Conservation (phyloP, 2,113 vertebrate genomes). For the Sula dactylatra region DNA sequence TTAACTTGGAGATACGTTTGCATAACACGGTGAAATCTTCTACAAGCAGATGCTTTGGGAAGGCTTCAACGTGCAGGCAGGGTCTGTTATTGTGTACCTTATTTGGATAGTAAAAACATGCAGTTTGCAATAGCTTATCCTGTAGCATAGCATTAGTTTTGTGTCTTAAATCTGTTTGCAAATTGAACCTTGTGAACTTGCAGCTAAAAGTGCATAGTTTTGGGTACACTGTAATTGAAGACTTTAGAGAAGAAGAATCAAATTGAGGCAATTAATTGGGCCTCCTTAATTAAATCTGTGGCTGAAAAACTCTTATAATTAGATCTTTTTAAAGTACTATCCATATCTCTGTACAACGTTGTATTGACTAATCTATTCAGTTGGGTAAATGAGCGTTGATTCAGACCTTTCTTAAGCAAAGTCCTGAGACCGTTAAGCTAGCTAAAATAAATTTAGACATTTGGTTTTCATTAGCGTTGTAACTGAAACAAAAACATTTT, state of each 20-base stretch:
- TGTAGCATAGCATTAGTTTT: background rate
- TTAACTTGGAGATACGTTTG: background rate
- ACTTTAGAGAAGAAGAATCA: slow-evolving; percentile 17
- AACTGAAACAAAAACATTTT: slow-evolving; percentile 79
- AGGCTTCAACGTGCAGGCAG: background rate
- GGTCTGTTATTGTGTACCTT: background rate
- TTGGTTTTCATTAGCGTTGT: slow-evolving; percentile 77
- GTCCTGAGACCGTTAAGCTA: slow-evolving; percentile 63
- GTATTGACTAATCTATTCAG: slow-evolving; percentile 30
- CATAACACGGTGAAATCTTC: background rate
- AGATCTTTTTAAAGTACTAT: slow-evolving; percentile 34
- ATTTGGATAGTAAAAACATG: background rate
- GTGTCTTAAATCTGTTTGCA: background rate
- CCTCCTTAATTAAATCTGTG: slow-evolving; percentile 57
- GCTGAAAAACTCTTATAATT: slow-evolving; percentile 35
- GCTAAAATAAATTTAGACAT: slow-evolving; percentile 72
- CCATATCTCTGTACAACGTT: background rate
- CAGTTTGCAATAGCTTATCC: background rate
- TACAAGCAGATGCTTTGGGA: background rate
- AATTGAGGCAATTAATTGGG: slow-evolving; percentile 28
- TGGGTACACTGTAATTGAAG: background rate
- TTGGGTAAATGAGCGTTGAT: slow-evolving; percentile 54
- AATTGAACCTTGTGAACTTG: background rate
- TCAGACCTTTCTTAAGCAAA: slow-evolving; percentile 59
- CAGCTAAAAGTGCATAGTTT: background rate